Evolutionary conservation across 2,888 invertebrate genomes (phyloP), one percentile per base, ranked within the genome.

Genomic region (Eupithecia vulgata): DNA sequence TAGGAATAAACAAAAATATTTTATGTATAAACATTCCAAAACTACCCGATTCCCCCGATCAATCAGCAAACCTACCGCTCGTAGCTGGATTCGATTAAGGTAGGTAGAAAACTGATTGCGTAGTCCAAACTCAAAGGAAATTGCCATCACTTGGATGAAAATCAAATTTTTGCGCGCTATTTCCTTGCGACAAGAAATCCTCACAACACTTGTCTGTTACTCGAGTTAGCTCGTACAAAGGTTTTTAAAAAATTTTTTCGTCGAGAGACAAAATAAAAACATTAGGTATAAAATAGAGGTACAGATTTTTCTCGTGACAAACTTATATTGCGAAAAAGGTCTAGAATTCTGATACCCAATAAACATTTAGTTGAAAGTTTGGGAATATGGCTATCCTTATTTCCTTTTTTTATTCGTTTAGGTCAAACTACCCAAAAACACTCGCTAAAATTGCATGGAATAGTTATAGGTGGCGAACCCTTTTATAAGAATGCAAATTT

Each of bases 401-500:
- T 71, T 75, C 37, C 71, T 70, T 77, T 76, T 76, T 81, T 79
- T 79, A 77, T 79, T 79, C 75, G 75, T 76, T 80, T 75, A 75
- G 74, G 70, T 37, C 65, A 66, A 77, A 75, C 75, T 71, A 74
- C 69, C 75, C 70, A 37, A 76, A 77, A 74, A 74, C 74, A 76
- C 73, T 73, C 72, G 68, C 76, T 79, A 73, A 79, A 80, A 80
- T 79, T 79, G 78, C 79, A 81, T 76, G 77, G 78, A 81, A 83
- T 79, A 81, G 85, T 86, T 84, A 85, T 88, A 83, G 82, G 82
- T 82, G 78, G 80, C 70, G 76, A 78, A 81, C 85, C 83, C 83
- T 85, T 81, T 83, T 83, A 87, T 87, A 87, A 84, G 81, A 86
- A 89, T 89, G 88, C 85, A 88, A 89, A 89, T 89, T 81, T 83